phyloP scores from a whole-genome alignment of 2,797 vertebrate genomes.

The Melanitta fusca region DNA sequence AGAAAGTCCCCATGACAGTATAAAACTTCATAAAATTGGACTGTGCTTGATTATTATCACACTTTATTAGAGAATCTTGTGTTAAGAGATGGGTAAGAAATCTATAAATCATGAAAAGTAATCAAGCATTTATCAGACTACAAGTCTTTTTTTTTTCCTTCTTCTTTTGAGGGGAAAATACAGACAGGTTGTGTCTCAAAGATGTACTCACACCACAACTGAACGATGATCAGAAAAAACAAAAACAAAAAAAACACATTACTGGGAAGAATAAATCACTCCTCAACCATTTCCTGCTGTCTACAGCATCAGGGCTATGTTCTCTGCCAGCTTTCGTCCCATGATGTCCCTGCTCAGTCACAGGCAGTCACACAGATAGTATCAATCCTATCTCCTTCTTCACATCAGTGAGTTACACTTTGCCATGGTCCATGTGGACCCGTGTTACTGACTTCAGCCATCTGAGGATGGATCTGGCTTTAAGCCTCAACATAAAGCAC shows the following conservation, averaged over 20 bases:
- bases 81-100: not conserved
- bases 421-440: not conserved
- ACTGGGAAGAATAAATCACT: not conserved
- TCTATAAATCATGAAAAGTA: not conserved
- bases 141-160: not conserved
- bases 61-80: not conserved
- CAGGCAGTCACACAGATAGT: fast-evolving
- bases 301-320: fast-evolving
- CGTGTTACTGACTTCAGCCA: not conserved
- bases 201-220: not conserved
- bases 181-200: not conserved
- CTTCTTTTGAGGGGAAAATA: not conserved
- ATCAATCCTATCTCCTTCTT: not conserved
- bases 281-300: not conserved
- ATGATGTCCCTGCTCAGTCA: fast-evolving
- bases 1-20: not conserved
- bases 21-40: not conserved
- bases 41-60: not conserved
- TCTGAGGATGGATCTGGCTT: not conserved
- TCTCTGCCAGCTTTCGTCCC: not conserved
- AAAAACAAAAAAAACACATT: not conserved
- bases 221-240: not conserved
- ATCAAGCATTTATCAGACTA: not conserved
- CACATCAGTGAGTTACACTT: not conserved
- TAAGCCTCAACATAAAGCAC: not conserved